Percentiles rank a stretch among this genome's conserved stretches.
Evolutionary conservation across 2,113 vertebrate species (phyloP).

Genomic region (Rhinolophus ferrumequinum): DNA sequence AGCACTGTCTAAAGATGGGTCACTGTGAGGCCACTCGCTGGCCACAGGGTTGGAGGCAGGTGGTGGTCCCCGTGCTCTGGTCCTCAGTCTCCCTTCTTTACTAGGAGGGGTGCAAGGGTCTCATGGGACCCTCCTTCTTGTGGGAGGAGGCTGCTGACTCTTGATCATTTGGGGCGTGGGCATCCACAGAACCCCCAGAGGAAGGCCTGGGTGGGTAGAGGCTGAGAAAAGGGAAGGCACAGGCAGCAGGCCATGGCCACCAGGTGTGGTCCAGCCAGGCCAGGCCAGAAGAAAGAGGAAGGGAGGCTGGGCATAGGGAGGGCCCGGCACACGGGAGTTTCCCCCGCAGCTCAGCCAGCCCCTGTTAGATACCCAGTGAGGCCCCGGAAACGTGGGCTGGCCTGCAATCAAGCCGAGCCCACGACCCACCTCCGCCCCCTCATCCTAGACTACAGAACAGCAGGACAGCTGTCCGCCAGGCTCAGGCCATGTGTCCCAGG

Average conservation of each 20-base stretch:
- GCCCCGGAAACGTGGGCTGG: fast-evolving
- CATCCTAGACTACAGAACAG: neutral
- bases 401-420: fast-evolving
- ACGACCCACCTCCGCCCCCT: neutral
- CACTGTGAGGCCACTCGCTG: neutral
- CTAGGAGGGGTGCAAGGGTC: too few relatives aligned
- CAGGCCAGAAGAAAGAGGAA: constrained; percentile 9
- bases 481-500: neutral
- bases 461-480: neutral
- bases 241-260: constrained; percentile 82
- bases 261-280: constrained; percentile 83
- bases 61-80: fast-evolving
- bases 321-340: constrained; percentile 46
- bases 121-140: neutral
- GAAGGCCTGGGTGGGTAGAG: neutral
- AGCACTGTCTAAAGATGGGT: neutral
- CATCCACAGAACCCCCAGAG: neutral
- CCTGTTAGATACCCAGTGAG: fast-evolving
- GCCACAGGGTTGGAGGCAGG: fast-evolving
- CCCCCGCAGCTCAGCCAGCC: constrained; percentile 59
- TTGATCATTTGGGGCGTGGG: neutral
- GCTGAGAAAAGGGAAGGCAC: neutral
- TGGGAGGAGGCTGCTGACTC: neutral
- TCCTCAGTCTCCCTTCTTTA: neutral
- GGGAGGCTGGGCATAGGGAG: neutral